These are phyloP conservation scores for Drosophila orena DNA, from an alignment of 1,140 invertebrate genomes.

Conservation along the genomic window DNA sequence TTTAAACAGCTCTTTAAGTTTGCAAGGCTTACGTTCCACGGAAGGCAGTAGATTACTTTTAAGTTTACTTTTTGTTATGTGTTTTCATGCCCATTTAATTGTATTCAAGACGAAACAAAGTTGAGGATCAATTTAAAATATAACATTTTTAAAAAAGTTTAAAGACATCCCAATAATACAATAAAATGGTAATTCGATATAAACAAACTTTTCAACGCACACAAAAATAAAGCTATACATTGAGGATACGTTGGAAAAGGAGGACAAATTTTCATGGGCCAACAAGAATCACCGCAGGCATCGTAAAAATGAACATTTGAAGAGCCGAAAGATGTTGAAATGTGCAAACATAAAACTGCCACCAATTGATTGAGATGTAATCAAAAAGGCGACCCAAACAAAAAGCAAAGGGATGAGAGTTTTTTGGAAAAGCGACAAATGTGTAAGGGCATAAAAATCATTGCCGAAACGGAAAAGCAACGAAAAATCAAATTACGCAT, in stretches of 20 bases:
- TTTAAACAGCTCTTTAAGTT: slow-evolving; percentile 29
- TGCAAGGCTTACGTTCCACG: neutral
- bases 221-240: slow-evolving; percentile 26
- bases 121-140: slow-evolving; percentile 57
- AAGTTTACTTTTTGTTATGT: neutral
- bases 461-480: slow-evolving; percentile 49
- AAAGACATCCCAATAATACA: slow-evolving; percentile 56
- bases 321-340: slow-evolving; percentile 75
- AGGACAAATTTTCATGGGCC: slow-evolving; percentile 61
- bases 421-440: slow-evolving; percentile 35
- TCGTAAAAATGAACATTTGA: slow-evolving; percentile 77
- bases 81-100: neutral
- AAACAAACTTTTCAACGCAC: slow-evolving; percentile 63
- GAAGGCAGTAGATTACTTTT: neutral
- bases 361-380: slow-evolving; percentile 83
- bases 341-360: slow-evolving; percentile 80
- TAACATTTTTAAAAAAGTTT: slow-evolving; percentile 54
- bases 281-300: slow-evolving; percentile 61
- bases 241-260: slow-evolving; percentile 2
- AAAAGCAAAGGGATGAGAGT: slow-evolving; percentile 23
- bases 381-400: slow-evolving; percentile 61
- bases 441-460: slow-evolving; percentile 69
- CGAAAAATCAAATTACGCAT: slow-evolving; percentile 70
- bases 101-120: slow-evolving; percentile 14
- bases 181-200: slow-evolving; percentile 76